These are phyloP conservation scores for Melanerpes aurifrons DNA, from an alignment of 2,113 vertebrate genomes.

Conservation along the genomic window DNA sequence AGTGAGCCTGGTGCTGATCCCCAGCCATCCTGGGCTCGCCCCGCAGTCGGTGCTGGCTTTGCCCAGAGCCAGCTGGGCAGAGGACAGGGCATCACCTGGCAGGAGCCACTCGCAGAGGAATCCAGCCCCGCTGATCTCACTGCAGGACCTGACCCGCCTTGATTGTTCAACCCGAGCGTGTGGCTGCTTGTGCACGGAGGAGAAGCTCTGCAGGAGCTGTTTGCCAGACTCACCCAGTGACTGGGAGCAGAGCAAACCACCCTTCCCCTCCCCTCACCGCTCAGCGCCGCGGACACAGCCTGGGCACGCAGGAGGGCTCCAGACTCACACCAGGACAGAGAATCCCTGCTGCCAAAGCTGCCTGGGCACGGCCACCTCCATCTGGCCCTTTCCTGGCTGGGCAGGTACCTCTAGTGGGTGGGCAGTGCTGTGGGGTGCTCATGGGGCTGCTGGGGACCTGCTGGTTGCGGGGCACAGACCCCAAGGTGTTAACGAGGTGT, in stretches of 20 bases:
- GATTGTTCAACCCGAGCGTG: slow-evolving; percentile 3
- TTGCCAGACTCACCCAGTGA: slow-evolving; percentile 58
- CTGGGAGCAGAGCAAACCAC: slow-evolving; percentile 16
- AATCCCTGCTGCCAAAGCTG: accelerated
- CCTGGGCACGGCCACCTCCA: not conserved
- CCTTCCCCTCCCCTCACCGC: not conserved
- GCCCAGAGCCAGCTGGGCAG: not conserved
- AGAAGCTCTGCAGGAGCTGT: not conserved
- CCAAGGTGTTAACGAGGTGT: accelerated
- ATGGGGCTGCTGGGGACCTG: not conserved
- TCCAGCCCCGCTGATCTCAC: not conserved
- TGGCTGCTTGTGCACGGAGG: not conserved
- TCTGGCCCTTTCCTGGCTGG: not conserved
- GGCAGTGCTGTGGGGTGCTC: not conserved
- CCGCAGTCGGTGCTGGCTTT: accelerated
- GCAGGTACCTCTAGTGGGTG: not conserved
- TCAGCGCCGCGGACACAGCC: not conserved
- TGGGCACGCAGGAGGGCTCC: not conserved
- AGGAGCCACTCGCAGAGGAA: not conserved
- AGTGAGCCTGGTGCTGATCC: accelerated
- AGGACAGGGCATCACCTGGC: not conserved
- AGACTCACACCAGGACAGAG: not conserved
- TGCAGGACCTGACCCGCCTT: not conserved
- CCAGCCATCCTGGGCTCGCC: not conserved
- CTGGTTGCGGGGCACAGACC: not conserved